Percentiles rank a stretch among this genome's conserved stretches.
phyloP scores from a whole-genome alignment of 2,888 invertebrate genomes.

The Lithophane socia region DNA sequence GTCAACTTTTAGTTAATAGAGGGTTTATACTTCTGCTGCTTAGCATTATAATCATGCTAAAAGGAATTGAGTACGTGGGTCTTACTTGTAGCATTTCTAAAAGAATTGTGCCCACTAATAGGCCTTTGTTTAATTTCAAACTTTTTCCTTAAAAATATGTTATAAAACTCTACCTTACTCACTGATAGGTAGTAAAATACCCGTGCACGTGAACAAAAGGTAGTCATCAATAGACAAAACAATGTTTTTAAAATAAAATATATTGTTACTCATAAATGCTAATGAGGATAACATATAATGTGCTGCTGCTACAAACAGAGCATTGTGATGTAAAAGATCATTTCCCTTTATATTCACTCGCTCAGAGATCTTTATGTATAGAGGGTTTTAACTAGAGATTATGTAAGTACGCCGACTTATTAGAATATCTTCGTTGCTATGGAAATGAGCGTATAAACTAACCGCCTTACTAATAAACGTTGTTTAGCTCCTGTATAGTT shows the following conservation, averaged over 20 bases:
- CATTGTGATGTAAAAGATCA: slow-evolving; percentile 23
- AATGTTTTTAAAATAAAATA: slow-evolving; percentile 29
- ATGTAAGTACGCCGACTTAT: background rate
- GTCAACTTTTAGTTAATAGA: background rate
- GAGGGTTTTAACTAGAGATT: background rate
- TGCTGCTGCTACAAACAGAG: background rate
- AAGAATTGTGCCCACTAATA: too few relatives aligned
- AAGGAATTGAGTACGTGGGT: background rate
- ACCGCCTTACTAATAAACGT: too few relatives aligned
- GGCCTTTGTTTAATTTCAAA: too few relatives aligned
- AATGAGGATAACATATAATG: slow-evolving; percentile 18
- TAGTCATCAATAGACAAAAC: background rate
- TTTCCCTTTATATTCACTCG: slow-evolving; percentile 12
- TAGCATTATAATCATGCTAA: background rate
- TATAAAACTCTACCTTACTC: too few relatives aligned
- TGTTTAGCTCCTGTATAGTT: too few relatives aligned
- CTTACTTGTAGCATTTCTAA: too few relatives aligned
- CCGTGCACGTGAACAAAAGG: background rate
- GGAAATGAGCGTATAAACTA: background rate
- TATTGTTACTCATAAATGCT: background rate
- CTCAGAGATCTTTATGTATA: background rate
- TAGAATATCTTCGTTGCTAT: background rate
- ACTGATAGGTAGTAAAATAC: background rate
- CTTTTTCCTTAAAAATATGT: too few relatives aligned
- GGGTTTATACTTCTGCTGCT: background rate